Conservation (phyloP, 2,113 vertebrate genomes). For the Sceloporus tristichus region DNA sequence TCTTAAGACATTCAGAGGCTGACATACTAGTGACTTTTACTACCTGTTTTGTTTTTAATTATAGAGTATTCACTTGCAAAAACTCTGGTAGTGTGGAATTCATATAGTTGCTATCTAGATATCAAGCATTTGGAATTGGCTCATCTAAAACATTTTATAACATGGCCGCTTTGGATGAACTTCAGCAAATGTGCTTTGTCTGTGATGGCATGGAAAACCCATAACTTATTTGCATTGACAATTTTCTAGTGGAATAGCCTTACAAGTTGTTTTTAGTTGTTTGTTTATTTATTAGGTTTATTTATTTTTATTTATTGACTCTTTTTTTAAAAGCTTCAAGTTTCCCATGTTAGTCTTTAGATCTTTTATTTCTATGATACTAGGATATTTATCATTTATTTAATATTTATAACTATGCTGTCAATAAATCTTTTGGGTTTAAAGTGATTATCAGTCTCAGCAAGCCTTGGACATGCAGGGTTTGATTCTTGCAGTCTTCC, state of each 20-base stretch:
- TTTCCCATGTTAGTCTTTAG: background rate
- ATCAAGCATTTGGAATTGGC: background rate
- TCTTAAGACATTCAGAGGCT: background rate
- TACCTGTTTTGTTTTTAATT: background rate
- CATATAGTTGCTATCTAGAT: background rate
- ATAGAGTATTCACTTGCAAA: background rate
- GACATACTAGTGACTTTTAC: too few relatives aligned
- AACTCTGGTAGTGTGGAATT: background rate
- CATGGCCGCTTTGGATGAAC: background rate
- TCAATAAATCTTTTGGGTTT: background rate
- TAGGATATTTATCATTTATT: constrained; percentile 64
- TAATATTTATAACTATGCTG: constrained; percentile 72
- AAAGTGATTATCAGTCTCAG: background rate
- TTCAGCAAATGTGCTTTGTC: background rate
- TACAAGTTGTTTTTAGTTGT: background rate
- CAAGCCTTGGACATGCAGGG: background rate
- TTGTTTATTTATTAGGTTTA: constrained; percentile 25
- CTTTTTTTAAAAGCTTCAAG: background rate
- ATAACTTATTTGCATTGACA: background rate
- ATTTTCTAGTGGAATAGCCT: background rate
- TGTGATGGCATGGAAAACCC: background rate
- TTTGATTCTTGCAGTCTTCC: background rate
- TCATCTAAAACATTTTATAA: background rate
- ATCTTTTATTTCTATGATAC: background rate
- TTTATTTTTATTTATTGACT: constrained; percentile 34